Evolutionary conservation across 2,113 vertebrate genomes (phyloP).

Genomic region (Phyllopteryx taeniolatus): DNA sequence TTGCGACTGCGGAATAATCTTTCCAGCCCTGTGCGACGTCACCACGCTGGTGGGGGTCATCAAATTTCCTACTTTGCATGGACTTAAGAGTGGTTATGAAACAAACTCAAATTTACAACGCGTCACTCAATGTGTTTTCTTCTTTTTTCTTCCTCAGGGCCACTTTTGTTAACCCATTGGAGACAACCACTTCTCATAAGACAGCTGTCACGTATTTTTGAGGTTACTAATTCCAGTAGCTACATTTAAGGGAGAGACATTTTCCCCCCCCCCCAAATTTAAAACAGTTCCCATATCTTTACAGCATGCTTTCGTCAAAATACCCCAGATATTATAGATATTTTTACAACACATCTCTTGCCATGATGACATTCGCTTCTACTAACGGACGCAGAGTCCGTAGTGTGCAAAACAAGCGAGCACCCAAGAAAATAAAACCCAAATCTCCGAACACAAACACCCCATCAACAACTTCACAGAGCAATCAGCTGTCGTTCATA

Average conservation of each 20-base stretch:
- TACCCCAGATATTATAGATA: not conserved
- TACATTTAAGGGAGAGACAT: slow-evolving; percentile 2
- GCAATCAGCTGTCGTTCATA: no score
- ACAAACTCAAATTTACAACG: slow-evolving; percentile 46
- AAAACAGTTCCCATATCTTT: not conserved
- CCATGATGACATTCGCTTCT: not conserved
- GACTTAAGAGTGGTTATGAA: slow-evolving; percentile 66
- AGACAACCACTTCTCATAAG: slow-evolving; percentile 31
- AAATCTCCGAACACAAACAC: no score
- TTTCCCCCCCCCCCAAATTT: no score
- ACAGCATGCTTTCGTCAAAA: not conserved
- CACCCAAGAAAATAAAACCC: no score
- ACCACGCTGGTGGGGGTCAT: slow-evolving; percentile 38
- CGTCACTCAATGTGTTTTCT: slow-evolving; percentile 43
- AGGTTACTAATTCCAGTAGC: not conserved
- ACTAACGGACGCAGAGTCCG: no score
- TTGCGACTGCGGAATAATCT: slow-evolving; percentile 62
- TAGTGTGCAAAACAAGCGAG: no score
- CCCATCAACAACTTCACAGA: no score
- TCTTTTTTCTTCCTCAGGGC: slow-evolving; percentile 30
- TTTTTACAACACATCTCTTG: not conserved
- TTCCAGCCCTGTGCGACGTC: slow-evolving; percentile 46
- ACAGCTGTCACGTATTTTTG: slow-evolving; percentile 14
- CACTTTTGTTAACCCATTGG: slow-evolving; percentile 42
- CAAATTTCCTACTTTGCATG: slow-evolving; percentile 60